A percentile compares a stretch with the other conserved stretches of the same genome.
Conservation (phyloP, 2,113 vertebrate species). For the Morone chrysops region DNA sequence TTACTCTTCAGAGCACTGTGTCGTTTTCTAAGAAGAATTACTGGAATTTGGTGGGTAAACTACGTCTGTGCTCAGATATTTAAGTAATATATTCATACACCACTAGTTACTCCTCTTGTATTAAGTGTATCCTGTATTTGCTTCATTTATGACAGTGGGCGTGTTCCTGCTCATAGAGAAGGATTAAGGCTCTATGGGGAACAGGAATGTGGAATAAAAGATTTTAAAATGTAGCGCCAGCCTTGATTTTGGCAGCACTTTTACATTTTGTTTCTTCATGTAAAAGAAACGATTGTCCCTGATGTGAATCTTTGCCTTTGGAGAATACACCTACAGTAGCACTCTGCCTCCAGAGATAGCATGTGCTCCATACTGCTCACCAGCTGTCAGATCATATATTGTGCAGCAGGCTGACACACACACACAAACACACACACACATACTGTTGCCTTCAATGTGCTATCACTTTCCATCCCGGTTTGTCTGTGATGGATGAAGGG, state of each 20-base stretch:
- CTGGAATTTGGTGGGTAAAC: background rate
- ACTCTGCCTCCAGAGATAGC: conserved; percentile 17
- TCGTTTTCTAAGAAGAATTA: too few species aligned
- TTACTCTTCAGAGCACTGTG: background rate
- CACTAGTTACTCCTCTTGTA: background rate
- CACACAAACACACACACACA: conserved; percentile 6
- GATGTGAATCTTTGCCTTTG: conserved; percentile 30
- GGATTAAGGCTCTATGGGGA: background rate
- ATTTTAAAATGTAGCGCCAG: background rate
- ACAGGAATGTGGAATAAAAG: background rate
- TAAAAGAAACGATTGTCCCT: conserved; percentile 13
- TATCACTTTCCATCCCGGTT: conserved; percentile 36
- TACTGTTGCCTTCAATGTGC: conserved; percentile 20
- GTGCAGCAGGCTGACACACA: conserved; percentile 9
- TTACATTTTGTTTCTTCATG: background rate
- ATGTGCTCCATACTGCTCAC: conserved; percentile 37
- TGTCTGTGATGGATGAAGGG: conserved; percentile 53
- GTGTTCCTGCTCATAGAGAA: background rate
- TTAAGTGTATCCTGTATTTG: background rate
- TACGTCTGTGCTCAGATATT: background rate
- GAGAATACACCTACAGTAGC: conserved; percentile 28
- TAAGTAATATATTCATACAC: background rate
- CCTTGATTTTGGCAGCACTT: background rate
- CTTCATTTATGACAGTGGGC: background rate
- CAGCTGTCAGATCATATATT: conserved; percentile 47